phyloP scores from a whole-genome alignment of 1,140 invertebrate species.

The Centruroides sculpturatus region DNA sequence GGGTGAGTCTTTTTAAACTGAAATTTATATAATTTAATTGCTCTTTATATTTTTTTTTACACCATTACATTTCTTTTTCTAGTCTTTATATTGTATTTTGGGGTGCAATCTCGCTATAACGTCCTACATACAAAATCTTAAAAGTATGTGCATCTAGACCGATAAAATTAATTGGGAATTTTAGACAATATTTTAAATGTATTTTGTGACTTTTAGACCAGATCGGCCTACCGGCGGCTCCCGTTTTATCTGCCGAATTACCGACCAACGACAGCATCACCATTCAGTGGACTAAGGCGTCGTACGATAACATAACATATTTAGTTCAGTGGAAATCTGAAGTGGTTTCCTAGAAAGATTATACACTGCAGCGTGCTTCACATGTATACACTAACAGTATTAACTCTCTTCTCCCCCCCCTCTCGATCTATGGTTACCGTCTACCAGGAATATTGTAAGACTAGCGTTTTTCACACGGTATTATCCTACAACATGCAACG shows the following conservation, averaged over 20 bases:
- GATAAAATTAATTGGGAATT: background rate
- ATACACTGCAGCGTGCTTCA: too few relatives aligned
- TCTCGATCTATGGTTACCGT: too few relatives aligned
- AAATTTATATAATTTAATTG: conserved; percentile 1
- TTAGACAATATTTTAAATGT: background rate
- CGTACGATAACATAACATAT: conserved; percentile 44
- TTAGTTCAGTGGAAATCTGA: conserved; percentile 48
- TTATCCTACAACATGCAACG: too few relatives aligned
- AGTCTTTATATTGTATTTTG: conserved; percentile 59
- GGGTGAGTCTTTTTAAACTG: conserved; percentile 1
- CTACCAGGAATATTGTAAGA: too few relatives aligned
- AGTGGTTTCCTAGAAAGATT: too few relatives aligned
- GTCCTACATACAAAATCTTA: conserved; percentile 51
- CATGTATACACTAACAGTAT: too few relatives aligned
- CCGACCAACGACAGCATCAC: conserved; percentile 56
- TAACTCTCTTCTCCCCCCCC: too few relatives aligned
- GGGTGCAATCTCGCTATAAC: conserved; percentile 62
- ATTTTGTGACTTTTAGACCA: conserved; percentile 33
- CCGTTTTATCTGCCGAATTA: conserved; percentile 56
- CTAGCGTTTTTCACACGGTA: too few relatives aligned
- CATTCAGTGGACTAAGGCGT: conserved; percentile 54
- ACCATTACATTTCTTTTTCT: conserved; percentile 24
- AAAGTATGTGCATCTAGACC: conserved; percentile 34
- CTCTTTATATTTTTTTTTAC: background rate
- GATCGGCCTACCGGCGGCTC: conserved; percentile 51